Base-by-base conservation (phyloP, 2,888 invertebrate species). In the Eristalis pertinax region DNA sequence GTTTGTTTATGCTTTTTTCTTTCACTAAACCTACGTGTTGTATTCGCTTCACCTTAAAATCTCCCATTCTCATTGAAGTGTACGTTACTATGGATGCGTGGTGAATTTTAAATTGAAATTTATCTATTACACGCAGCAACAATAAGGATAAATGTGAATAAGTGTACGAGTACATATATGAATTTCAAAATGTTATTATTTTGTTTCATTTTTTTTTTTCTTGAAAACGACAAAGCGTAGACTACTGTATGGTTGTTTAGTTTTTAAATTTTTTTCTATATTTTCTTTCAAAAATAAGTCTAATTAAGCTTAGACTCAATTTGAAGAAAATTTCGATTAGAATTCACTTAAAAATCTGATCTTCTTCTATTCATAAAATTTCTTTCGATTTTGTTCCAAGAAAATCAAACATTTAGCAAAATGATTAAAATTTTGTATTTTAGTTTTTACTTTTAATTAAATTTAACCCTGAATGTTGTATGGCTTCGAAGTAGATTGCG, bases 391-490 rank as follows among this genome's bases (percentile, higher is more conserved):
- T 83, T 77, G 77, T 83, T 76, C 79, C 84, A 87, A 87, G 87
- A 87, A 87, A 87, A 83, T 83, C 70, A 79, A 74, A 50, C 68
- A 67, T 60, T 15, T 67, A 72, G 74, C 82, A 72, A 76, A 76
- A 74, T 1, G 13, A 32, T 4, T 24, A 60, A 11, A 29, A 62
- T 63, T 68, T 68, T 19, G 24, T 32, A 62, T 74, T 68, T 65
- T 65, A n/a, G n/a, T 56, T 32, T 38, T 50, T n/a, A 32, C 7
- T 10, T 64, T 65, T 43, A 7, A 69, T 64, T 32, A 72, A 84
- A 84, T 78, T 89, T 89, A 76, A 68, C 35, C 76, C 75, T 83
- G 89, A 89, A 84, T 90, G 84, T 70, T 84, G 65, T 86, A 79
- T 83, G 83, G 72, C 83, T 78, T 76, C 35, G 75, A 81, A 85